Evolutionary conservation across 2,888 invertebrate genomes (phyloP).

Genomic region (Cephus sareptanus): DNA sequence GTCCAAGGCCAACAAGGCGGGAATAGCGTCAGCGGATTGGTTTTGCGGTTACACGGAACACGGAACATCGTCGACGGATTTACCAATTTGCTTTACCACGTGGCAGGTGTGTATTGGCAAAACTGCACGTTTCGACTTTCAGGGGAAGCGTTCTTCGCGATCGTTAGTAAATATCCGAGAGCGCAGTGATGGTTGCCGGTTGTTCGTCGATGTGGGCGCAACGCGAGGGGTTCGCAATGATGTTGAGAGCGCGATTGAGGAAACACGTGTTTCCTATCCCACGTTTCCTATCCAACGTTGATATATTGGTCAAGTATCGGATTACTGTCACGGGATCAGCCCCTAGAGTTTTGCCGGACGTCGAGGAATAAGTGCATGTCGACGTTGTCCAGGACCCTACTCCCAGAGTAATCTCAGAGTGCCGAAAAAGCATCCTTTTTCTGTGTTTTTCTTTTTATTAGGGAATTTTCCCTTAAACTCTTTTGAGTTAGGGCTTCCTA

Average conservation of each 20-base stretch:
- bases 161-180: not conserved
- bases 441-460: constrained; percentile 12
- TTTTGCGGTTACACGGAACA: not conserved
- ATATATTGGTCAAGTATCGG: constrained; percentile 45
- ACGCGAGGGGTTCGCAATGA: not conserved
- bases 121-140: not conserved
- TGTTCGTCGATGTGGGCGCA: not conserved
- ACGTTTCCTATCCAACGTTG: constrained; percentile 31
- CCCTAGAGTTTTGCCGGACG: constrained; percentile 33
- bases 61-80: not conserved
- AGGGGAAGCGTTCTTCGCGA: not conserved
- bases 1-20: not conserved
- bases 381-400: constrained; percentile 37
- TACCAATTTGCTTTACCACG: not conserved
- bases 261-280: constrained; percentile 48
- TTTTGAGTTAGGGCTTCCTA: constrained; percentile 17
- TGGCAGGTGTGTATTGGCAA: not conserved
- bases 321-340: constrained; percentile 52
- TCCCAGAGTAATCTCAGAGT: constrained; percentile 31
- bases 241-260: not conserved
- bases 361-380: constrained; percentile 40
- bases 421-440: constrained; percentile 17
- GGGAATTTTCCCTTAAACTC: constrained; percentile 33
- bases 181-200: not conserved
- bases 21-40: not conserved